Conservation (phyloP, 1,140 invertebrate species). For the Mamestra configurata region DNA sequence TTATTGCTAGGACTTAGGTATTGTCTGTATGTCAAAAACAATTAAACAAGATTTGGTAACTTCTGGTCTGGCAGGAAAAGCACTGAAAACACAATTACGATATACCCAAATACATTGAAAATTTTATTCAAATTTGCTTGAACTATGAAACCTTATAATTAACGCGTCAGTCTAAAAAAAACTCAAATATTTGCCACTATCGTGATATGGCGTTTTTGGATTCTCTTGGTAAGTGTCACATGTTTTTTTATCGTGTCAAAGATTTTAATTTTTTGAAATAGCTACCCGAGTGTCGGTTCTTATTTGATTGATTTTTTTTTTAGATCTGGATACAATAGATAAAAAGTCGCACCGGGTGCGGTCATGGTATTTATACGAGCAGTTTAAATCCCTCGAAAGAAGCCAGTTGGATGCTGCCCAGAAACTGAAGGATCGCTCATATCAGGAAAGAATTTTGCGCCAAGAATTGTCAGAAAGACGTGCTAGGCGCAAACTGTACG, state of each 20-base stretch:
- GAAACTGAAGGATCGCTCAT: constrained; percentile 71
- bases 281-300: not conserved
- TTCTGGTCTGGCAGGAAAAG: constrained; percentile 36
- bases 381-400: constrained; percentile 79
- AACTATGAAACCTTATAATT: constrained; percentile 33
- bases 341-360: constrained; percentile 75
- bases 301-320: constrained; percentile 24
- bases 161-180: constrained; percentile 13
- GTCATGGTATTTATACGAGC: constrained; percentile 84
- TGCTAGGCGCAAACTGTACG: constrained; percentile 68
- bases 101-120: constrained; percentile 2
- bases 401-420: constrained; percentile 78
- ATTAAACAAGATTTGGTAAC: constrained; percentile 38
- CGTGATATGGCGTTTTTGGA: constrained; percentile 72
- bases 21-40: constrained; percentile 1
- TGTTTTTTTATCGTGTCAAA: not conserved
- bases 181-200: not conserved
- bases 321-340: constrained; percentile 70
- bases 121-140: constrained; percentile 33
- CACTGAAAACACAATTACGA: constrained; percentile 24
- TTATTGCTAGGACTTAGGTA: not conserved
- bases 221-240: constrained; percentile 64
- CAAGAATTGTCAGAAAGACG: constrained; percentile 74
- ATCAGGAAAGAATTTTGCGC: constrained; percentile 74
- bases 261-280: not conserved